Evolutionary conservation across 2,888 invertebrate species (phyloP), one percentile per base, ranked within the genome.

Genomic region (Microctonus aethiopoides): DNA sequence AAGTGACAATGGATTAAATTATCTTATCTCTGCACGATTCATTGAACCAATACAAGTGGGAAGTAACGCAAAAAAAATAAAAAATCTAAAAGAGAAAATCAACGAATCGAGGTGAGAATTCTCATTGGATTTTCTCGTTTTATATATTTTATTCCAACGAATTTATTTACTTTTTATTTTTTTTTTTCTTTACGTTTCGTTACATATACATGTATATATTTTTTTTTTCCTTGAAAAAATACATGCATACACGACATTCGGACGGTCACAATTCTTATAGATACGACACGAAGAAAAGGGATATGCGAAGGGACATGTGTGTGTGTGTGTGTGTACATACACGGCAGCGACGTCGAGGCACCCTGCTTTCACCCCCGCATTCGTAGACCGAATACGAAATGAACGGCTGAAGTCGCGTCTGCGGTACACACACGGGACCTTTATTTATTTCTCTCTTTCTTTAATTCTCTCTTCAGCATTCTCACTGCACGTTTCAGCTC

Each of bases 321-420:
- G 62, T 39, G 46, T 66, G 71, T 73, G 68, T 70, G 62, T 39
- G 46, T 60, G 61, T 59, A 71, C 41, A 54, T 51, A 61, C 56
- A 26, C 22, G 24, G 22, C 51, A 7, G 10, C 26, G 52, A 26
- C 56, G 52, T 57, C 65, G 63, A 34, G 57, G 72, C 69, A 73
- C 72, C 65, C 74, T 65, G 67, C 74, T 65, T 75, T 77, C 75
- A 73, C 68, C 73, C 74, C 67, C 64, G 69, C 75, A 75, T 72
- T 76, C 75, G 76, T 75, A 76, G 73, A 71, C 72, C 74, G 76
- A 76, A 76, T 75, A 75, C 74, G 71, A 77, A 76, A 77, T 75
- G 77, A 75, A 75, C 62, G 63, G 69, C 69, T 69, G 56, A 57
- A 46, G 34, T 57, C 59, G 39, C 60, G 60, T 72, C 52, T 65